Base-by-base conservation (phyloP, 1,140 invertebrate genomes). In the Pteromalus puparum region DNA sequence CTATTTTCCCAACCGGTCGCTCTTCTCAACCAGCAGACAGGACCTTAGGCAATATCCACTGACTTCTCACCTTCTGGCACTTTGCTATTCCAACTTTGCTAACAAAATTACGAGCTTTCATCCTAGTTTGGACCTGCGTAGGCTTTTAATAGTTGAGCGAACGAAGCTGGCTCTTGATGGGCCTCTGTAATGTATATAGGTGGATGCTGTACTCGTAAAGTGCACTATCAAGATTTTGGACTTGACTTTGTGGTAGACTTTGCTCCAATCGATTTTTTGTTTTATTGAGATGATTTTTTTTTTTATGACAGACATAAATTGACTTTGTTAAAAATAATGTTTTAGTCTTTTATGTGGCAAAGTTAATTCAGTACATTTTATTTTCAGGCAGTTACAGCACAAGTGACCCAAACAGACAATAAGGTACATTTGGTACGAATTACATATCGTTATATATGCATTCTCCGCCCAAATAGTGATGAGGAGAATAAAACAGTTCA, bases 51-150 rank as follows among this genome's bases (percentile, higher is more conserved):
- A 74, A 82, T 82, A 81, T 82, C 46, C 70, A 82, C 80, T 61
- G 80, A 82, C 70, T 82, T 82, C 70, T 74, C 70, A 82, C 72
- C 48, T 82, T 81, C 80, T 81, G 70, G 80, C 70, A 82, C 80
- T 82, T 82, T 74, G 70, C 70, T 82, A 74, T 74, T 74, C 30
- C 26, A 82, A 82, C 70, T 82, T 82, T 74, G 34, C 28, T 82
- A 82, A 73, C 70, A 28, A 46, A 81, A 82, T 82, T 74, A 82
- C 72, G 70, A 79, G 77, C 77, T 79, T 79, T 67, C 61, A 61
- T n/a, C 21, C 75, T 65, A 77, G 75, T 77, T 77, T 77, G 12
- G 18, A 38, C 65, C 77, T 68, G 10, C 21, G 24, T 24, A 30
- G 28, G 46, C 70, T 82, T 82, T 82, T 74, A 82, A 82, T 74